Conservation (phyloP, 2,113 vertebrate species). For the Raphicerus campestris region DNA sequence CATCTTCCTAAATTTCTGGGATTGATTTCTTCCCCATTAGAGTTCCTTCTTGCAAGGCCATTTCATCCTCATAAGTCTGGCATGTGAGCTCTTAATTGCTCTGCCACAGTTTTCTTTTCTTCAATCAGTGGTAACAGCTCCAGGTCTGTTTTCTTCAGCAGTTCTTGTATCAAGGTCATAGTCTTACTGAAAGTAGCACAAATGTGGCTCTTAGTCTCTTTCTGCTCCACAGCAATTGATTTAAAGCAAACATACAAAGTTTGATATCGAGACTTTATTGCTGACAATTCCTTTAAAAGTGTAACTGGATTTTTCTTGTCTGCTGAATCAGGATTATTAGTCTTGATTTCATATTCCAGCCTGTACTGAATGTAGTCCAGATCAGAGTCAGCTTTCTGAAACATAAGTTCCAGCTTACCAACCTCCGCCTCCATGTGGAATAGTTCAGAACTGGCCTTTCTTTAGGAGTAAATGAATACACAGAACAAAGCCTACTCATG, state of each 20-base stretch:
- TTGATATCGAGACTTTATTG: conserved; percentile 83
- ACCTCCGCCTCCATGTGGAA: too few relatives aligned
- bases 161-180: conserved; percentile 75
- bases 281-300: not conserved
- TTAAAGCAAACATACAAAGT: conserved; percentile 81
- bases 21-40: too few relatives aligned
- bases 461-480: not conserved
- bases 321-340: not conserved
- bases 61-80: too few relatives aligned
- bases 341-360: too few relatives aligned
- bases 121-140: conserved; percentile 66
- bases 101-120: too few relatives aligned
- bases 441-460: not conserved
- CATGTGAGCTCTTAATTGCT: too few relatives aligned
- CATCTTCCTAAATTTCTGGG: too few relatives aligned
- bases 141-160: conserved; percentile 78
- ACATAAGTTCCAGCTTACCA: too few relatives aligned
- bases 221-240: conserved; percentile 81
- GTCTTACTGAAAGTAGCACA: conserved; percentile 78
- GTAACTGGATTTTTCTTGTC: not conserved
- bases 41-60: too few relatives aligned
- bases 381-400: too few relatives aligned
- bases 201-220: conserved; percentile 84
- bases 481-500: not conserved
- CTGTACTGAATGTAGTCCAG: too few relatives aligned